Evolutionary conservation across 2,888 invertebrate genomes (phyloP).

Genomic region (Clitarchus hookeri): DNA sequence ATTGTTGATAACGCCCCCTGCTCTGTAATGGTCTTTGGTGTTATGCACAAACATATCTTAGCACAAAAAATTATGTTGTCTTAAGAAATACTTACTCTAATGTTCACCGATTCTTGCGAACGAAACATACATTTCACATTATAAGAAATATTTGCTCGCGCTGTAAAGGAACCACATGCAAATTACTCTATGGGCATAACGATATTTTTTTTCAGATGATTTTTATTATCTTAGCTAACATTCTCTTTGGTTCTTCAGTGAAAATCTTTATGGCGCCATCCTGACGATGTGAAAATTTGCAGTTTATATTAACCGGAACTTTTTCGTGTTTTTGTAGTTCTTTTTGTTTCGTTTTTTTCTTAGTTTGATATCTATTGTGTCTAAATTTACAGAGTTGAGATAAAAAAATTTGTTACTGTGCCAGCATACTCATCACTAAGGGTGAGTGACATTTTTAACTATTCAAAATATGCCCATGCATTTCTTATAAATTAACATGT

Average conservation of each 20-base stretch:
- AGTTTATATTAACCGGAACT: not conserved
- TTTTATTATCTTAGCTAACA: not conserved
- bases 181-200: not conserved
- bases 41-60: no score
- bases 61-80: no score
- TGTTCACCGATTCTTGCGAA: no score
- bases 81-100: no score
- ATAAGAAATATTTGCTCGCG: no score
- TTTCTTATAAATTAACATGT: no score
- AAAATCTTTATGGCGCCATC: not conserved
- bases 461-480: no score
- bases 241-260: not conserved
- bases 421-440: not conserved
- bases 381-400: not conserved
- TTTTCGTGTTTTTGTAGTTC: slow-evolving; percentile 7
- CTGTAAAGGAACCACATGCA: not conserved
- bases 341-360: slow-evolving; percentile 1
- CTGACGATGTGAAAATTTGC: not conserved
- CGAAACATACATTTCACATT: no score
- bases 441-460: not conserved
- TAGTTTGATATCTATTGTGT: not conserved
- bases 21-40: no score
- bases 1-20: no score
- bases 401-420: not conserved
- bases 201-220: not conserved